These are phyloP conservation scores for Rhinoderma darwinii DNA, from an alignment of 2,113 vertebrate genomes.

Conservation along the genomic window DNA sequence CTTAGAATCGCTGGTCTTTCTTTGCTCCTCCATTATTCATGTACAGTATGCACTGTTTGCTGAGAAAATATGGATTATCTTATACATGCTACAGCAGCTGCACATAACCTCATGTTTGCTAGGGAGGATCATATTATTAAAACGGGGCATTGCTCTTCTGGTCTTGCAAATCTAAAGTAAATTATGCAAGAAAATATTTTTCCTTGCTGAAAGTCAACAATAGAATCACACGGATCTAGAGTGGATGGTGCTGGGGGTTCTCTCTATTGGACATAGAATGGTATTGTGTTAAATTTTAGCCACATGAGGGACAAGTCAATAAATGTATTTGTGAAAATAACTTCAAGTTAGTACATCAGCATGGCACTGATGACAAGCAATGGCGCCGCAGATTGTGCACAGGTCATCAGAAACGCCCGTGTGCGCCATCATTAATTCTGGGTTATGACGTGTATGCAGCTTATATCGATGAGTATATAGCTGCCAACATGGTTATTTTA, in stretches of 20 bases:
- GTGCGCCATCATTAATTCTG: background rate
- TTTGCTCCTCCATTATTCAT: conserved; percentile 41
- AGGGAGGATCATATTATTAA: background rate
- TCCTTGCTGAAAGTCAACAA: background rate
- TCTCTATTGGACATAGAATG: no score
- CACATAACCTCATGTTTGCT: background rate
- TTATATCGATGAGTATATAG: background rate
- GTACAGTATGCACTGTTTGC: conserved; percentile 27
- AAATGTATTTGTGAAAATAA: background rate
- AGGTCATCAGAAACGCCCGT: background rate
- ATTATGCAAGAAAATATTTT: background rate
- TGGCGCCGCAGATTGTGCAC: background rate
- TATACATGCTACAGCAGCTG: conserved; percentile 1
- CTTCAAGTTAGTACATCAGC: background rate
- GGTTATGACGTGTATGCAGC: background rate
- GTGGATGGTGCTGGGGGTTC: no score
- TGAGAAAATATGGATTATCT: conserved; percentile 27
- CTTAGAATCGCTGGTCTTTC: conserved; percentile 7
- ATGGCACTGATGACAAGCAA: background rate
- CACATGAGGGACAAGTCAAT: background rate
- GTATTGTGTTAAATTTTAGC: background rate
- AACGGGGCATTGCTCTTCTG: background rate
- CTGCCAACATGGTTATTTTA: no score
- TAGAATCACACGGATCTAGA: background rate
- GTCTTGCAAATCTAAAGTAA: background rate